These are phyloP conservation scores for Orientallactaga sibirica DNA, from an alignment of 2,797 vertebrate species.

Conservation along the genomic window DNA sequence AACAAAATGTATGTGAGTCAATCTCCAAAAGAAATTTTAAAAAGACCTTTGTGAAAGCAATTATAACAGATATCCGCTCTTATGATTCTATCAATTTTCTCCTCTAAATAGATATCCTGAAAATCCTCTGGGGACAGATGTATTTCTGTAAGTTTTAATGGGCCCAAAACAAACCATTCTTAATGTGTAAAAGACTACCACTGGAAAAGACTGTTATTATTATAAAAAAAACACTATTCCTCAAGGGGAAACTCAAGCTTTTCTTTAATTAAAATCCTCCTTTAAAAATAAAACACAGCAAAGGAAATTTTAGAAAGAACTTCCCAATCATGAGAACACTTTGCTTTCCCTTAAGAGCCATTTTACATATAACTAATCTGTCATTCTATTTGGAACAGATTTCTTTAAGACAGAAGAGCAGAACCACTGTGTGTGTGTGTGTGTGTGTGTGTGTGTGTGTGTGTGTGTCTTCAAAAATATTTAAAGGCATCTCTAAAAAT, in stretches of 20 bases:
- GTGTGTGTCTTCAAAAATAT: slow-evolving; percentile 11
- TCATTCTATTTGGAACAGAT: slow-evolving; percentile 38
- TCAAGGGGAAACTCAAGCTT: slow-evolving; percentile 72
- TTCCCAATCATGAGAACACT: slow-evolving; percentile 65
- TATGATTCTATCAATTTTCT: slow-evolving; percentile 77
- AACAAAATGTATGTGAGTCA: slow-evolving; percentile 47
- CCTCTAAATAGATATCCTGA: slow-evolving; percentile 73
- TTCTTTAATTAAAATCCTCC: slow-evolving; percentile 83
- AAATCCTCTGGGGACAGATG: slow-evolving; percentile 56
- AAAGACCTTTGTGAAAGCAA: slow-evolving; percentile 67
- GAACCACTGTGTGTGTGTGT: no score
- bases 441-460: no score
- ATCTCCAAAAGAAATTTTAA: slow-evolving; percentile 63
- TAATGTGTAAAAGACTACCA: slow-evolving; percentile 72
- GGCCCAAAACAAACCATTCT: slow-evolving; percentile 64
- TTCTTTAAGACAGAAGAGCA: no score
- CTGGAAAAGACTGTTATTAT: slow-evolving; percentile 74
- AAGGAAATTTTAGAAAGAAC: slow-evolving; percentile 65
- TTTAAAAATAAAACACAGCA: slow-evolving; percentile 81
- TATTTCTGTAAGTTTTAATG: slow-evolving; percentile 70
- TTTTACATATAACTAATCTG: slow-evolving; percentile 15
- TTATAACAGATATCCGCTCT: slow-evolving; percentile 77
- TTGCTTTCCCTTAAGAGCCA: slow-evolving; percentile 54
- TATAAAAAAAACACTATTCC: slow-evolving; percentile 68
- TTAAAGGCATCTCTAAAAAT: not conserved